Conservation (phyloP, 2,113 vertebrate species). For the Callipepla californica region DNA sequence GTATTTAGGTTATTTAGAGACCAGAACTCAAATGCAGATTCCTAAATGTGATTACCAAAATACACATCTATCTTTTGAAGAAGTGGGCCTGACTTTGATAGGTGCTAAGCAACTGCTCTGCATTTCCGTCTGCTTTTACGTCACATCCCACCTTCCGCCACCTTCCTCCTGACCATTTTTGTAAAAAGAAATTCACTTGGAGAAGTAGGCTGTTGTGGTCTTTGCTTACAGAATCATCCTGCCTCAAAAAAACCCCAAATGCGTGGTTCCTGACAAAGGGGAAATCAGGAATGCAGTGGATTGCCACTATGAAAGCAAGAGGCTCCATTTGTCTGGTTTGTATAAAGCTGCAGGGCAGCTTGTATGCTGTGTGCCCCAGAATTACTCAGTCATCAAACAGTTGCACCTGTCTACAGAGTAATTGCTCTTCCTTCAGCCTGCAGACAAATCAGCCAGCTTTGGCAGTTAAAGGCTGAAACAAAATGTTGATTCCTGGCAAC, state of each 20-base stretch:
- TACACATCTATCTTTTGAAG: slow-evolving; percentile 29
- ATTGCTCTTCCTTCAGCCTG: not conserved
- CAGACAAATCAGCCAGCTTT: not conserved
- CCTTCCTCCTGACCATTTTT: slow-evolving; percentile 38
- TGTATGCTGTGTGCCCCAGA: not conserved
- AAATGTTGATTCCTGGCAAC: slow-evolving; percentile 29
- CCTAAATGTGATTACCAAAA: slow-evolving; percentile 26
- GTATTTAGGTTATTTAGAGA: slow-evolving; percentile 33
- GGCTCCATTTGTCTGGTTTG: not conserved
- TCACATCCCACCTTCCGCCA: slow-evolving; percentile 58
- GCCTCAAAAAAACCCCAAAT: not conserved
- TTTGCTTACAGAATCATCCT: not conserved
- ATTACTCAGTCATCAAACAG: not conserved
- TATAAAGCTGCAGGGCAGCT: not conserved
- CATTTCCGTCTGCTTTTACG: slow-evolving; percentile 53
- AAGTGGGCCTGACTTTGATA: slow-evolving; percentile 62
- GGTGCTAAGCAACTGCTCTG: slow-evolving; percentile 68
- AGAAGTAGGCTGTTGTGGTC: not conserved
- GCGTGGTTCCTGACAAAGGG: not conserved
- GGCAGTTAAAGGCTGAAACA: slow-evolving; percentile 1
- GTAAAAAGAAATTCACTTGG: not conserved
- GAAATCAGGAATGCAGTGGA: fast-evolving
- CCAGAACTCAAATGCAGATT: not conserved
- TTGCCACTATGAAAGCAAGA: not conserved
- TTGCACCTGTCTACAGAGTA: not conserved